Base-by-base conservation (phyloP, 2,113 vertebrate genomes). In the Cryptotis parvus region DNA sequence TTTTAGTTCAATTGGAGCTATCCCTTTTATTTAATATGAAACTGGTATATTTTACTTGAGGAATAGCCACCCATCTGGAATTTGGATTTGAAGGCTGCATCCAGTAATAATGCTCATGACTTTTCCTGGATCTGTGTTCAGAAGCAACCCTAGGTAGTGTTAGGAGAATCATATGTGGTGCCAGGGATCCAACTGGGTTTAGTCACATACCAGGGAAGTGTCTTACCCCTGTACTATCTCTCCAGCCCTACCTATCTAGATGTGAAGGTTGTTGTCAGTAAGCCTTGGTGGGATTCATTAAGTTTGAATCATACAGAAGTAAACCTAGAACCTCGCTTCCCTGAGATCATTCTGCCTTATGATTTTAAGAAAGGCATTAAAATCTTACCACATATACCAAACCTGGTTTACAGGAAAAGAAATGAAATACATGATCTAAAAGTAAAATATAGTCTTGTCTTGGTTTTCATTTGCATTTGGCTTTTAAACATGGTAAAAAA, bases 401-500 rank as follows among this genome's bases (percentile, higher is more conserved):
- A 77, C 75, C n/a, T 39, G 3, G 41, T 52, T 89, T 87, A 82
- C 73, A 73, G 31, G 52, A 73, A 88, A 80, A 75, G 22, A 73
- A 76, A 31, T 70, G 35, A 89, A 83, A 82, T 79, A 41, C 45
- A 49, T 37, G 29, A 49, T 91, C 85, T 49, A 78, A 84, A 94
- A 94, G 69, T 86, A 91, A 95, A 94, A 35, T 74, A 73, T 33
- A 90, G 69, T 33, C 92, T 88, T 84, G 87, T 58, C 37, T 91
- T 90, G 61, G 24, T 95, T 97, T 96, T 75, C 45, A 18, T 93
- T 95, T 96, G 61, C 93, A 91, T 96, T 97, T 96, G 91, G 89
- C 93, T 97, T 97, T 91, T 94, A 91, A 96, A 96, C 81, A 69
- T 92, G 91, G 90, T 92, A 96, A 89, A 91, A 91, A 94, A 58